Evolutionary conservation across 2,797 vertebrate species (phyloP), one percentile per base, ranked within the genome.

Genomic region (Hippoglossus hippoglossus): DNA sequence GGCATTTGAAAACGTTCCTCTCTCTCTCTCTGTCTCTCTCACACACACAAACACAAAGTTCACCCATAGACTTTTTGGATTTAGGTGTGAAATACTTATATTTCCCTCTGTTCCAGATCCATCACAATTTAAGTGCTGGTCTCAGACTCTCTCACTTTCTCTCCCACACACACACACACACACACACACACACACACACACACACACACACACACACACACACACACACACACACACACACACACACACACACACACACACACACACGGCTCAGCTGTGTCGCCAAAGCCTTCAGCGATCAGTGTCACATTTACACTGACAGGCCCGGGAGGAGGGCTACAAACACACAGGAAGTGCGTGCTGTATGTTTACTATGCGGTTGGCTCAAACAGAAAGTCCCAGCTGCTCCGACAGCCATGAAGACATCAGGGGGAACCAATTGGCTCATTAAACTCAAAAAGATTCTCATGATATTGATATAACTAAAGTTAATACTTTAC

Each of bases 301-400:
- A 58, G 58, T 57, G 73, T 71, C 55, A 53, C 71, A 59, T 72
- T 77, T 31, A 19, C 73, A 49, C 67, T 31, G 52, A 77, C 59
- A 50, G 74, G 75, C 52, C 51, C 0, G 28, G 22, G 36, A 59
- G 62, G 57, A 53, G 55, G 63, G 63, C 63, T 5, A n/a, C 59
- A 51, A 11, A 50, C 68, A 71, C 63, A 69, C 44, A 19, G 56
- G 52, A 52, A 67, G 28, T 31, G 19, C 54, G 67, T 73, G 67
- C 22, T 60, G 41, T 71, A 71, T 75, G 74, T 83, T 82, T 80
- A 81, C 81, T 31, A 31, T 31, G 28, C 2, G 28, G 28, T 31
- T 7, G 28, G 28, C 28, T 31, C 28, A 31, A 31, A 31, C 28
- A 31, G 28, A 31, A 8, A 8, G 28, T 31, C 28, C 28, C 28